These are phyloP conservation scores for Ceyx margarethae DNA, from an alignment of 2,113 vertebrate species.

Conservation along the genomic window DNA sequence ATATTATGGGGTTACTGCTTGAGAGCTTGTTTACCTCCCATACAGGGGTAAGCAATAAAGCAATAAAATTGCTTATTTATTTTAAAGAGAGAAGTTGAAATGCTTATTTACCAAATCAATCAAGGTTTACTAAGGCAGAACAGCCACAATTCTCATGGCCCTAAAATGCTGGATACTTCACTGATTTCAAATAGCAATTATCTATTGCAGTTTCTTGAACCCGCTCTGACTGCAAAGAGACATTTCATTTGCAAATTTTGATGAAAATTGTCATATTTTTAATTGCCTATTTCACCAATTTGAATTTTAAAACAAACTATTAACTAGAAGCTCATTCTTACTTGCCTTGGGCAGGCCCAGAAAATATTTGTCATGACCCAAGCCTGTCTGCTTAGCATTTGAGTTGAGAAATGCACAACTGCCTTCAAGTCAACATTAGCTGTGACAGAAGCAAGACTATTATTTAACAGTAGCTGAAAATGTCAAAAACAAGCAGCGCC, in stretches of 20 bases:
- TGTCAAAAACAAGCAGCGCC: conserved; percentile 75
- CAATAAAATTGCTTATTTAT: conserved; percentile 74
- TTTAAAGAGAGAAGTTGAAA: conserved; percentile 74
- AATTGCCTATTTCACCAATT: conserved; percentile 64
- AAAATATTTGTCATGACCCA: conserved; percentile 72
- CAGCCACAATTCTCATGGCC: conserved; percentile 42
- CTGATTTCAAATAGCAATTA: conserved; percentile 67
- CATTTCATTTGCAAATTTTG: conserved; percentile 61
- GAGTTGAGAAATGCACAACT: conserved; percentile 74
- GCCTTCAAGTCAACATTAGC: conserved; percentile 76
- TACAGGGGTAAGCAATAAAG: conserved; percentile 69
- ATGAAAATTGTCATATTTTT: conserved; percentile 70
- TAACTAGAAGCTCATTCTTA: conserved; percentile 63
- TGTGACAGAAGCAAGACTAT: conserved; percentile 78
- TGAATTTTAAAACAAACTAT: conserved; percentile 65
- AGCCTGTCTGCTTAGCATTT: conserved; percentile 63
- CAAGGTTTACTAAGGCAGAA: conserved; percentile 73
- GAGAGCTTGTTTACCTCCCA: conserved; percentile 60
- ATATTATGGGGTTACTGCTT: conserved; percentile 34
- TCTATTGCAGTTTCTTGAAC: conserved; percentile 48
- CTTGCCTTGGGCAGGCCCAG: conserved; percentile 67
- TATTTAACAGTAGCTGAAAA: conserved; percentile 77
- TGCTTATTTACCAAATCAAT: conserved; percentile 74
- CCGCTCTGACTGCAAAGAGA: conserved; percentile 44
- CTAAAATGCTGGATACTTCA: conserved; percentile 61